Evolutionary conservation across 2,113 vertebrate genomes (phyloP).

Genomic region (Hyaena hyaena): DNA sequence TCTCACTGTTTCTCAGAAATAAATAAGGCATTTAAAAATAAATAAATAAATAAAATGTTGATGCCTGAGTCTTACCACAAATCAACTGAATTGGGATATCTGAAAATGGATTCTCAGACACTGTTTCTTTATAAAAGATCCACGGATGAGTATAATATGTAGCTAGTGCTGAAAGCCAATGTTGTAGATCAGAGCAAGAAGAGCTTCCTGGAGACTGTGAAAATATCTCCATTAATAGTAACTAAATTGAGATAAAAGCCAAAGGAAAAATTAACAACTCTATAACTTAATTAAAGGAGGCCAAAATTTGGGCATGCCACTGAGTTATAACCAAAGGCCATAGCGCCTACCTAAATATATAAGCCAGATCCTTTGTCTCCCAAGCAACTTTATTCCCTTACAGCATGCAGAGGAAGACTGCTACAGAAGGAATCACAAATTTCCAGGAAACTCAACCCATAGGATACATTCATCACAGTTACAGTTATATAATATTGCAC

Average conservation of each 20-base stretch:
- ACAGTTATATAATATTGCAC: not conserved
- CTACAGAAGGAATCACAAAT: not conserved
- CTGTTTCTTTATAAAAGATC: not conserved
- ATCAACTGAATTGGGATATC: not conserved
- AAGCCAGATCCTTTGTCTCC: not conserved
- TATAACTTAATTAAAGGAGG: not conserved
- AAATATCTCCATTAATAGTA: not conserved
- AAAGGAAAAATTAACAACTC: not conserved
- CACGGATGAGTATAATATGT: not conserved
- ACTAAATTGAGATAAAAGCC: not conserved
- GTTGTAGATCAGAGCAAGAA: not conserved
- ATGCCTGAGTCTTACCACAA: not conserved
- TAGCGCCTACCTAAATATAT: not conserved
- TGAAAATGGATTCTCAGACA: not conserved
- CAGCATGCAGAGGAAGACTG: not conserved
- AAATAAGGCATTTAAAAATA: no score
- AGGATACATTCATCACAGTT: slow-evolving; percentile 4
- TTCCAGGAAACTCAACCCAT: not conserved
- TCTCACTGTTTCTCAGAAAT: no score
- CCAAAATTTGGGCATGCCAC: not conserved
- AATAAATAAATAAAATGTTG: not conserved
- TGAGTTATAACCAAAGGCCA: not conserved
- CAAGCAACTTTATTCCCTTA: not conserved
- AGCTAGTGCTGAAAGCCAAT: not conserved
- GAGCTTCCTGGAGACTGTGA: not conserved